Conservation (phyloP, 2,797 vertebrate genomes). For the Hemibagrus guttatus region DNA sequence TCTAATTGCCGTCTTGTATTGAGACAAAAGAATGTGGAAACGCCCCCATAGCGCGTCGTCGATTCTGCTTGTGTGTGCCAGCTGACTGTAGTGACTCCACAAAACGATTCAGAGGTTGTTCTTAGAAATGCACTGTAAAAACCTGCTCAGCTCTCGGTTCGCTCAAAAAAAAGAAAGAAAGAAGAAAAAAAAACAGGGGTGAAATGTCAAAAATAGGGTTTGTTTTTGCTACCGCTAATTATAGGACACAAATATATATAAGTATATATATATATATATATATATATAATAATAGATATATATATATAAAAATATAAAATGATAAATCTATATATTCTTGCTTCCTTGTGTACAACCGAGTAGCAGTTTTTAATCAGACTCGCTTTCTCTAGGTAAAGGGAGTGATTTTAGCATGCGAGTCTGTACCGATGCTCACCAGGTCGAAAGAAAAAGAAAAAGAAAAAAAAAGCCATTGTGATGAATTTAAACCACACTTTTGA, state of each 20-base stretch:
- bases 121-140: constrained; percentile 72
- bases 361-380: constrained; percentile 72
- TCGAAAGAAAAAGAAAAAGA: constrained; percentile 61
- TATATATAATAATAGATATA: not conserved
- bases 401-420: constrained; percentile 74
- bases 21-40: constrained; percentile 80
- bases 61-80: constrained; percentile 66
- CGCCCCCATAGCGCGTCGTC: constrained; percentile 69
- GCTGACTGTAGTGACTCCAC: constrained; percentile 62
- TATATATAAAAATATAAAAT: constrained; percentile 6
- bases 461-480: constrained; percentile 82
- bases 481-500: constrained; percentile 84
- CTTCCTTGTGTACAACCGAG: constrained; percentile 73
- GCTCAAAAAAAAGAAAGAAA: constrained; percentile 30
- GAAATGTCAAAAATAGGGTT: constrained; percentile 49
- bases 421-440: constrained; percentile 75
- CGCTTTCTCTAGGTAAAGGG: constrained; percentile 72
- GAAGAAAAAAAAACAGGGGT: constrained; percentile 56
- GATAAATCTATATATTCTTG: constrained; percentile 62
- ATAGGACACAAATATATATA: constrained; percentile 50
- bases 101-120: constrained; percentile 31
- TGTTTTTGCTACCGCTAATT: constrained; percentile 63
- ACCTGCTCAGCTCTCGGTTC: constrained; percentile 67
- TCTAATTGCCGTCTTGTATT: constrained; percentile 73
- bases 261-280: constrained; percentile 32